phyloP scores from a whole-genome alignment of 2,797 vertebrate genomes.

The Nothura maculosa region DNA sequence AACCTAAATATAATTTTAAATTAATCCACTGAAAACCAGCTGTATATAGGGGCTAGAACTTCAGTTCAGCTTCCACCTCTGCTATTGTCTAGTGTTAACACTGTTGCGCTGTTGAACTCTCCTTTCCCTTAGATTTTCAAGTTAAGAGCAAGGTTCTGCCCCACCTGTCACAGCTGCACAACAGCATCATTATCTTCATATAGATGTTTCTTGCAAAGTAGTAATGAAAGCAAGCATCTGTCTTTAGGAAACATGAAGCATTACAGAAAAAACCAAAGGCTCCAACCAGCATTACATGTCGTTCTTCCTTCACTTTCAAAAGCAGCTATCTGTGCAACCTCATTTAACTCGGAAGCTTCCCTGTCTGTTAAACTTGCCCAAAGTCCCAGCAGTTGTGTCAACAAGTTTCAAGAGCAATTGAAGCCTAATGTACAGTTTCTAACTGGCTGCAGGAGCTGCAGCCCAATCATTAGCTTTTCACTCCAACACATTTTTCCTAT shows the following conservation, averaged over 20 bases:
- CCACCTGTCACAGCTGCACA: background rate
- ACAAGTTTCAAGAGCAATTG: background rate
- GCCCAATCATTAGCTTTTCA: background rate
- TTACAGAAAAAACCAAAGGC: background rate
- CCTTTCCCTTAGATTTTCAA: background rate
- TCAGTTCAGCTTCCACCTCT: background rate
- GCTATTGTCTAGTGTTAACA: background rate
- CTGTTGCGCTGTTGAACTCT: background rate
- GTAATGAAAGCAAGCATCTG: background rate
- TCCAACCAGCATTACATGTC: background rate
- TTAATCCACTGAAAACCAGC: background rate
- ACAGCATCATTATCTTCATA: background rate
- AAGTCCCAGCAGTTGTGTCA: background rate
- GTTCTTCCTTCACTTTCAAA: background rate
- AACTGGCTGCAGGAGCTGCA: background rate
- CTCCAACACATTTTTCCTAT: background rate
- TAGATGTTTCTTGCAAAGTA: background rate
- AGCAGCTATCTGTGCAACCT: background rate
- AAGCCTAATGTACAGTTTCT: background rate
- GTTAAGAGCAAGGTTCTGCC: background rate
- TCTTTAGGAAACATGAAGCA: background rate
- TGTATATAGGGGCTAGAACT: background rate
- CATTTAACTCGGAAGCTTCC: background rate
- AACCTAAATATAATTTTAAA: background rate
- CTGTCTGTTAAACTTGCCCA: background rate